phyloP scores from a whole-genome alignment of 2,797 vertebrate genomes.

The Coregonus suidteri region DNA sequence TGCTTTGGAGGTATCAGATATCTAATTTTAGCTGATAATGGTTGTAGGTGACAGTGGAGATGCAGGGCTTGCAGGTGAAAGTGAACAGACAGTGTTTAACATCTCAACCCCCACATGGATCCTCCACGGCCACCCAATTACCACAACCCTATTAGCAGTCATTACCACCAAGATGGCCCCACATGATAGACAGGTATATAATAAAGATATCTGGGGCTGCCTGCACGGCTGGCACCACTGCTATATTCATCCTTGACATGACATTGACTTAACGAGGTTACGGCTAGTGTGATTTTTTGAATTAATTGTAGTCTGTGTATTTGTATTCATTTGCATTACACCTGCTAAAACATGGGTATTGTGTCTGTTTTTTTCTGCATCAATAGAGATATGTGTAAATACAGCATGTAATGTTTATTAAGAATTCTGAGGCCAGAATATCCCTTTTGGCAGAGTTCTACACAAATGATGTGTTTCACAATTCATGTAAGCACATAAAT shows the following conservation, averaged over 20 bases:
- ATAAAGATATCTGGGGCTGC: slow-evolving; percentile 53
- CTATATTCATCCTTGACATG: slow-evolving; percentile 46
- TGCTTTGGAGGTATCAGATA: slow-evolving; percentile 71
- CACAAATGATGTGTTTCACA: slow-evolving; percentile 54
- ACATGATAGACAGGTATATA: slow-evolving; percentile 54
- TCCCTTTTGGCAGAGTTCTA: slow-evolving; percentile 51
- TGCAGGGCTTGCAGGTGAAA: slow-evolving; percentile 44
- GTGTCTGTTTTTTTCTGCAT: slow-evolving; percentile 17
- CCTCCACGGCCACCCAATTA: slow-evolving; percentile 54
- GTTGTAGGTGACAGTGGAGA: slow-evolving; percentile 41
- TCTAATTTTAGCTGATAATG: slow-evolving; percentile 69
- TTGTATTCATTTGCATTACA: slow-evolving; percentile 7
- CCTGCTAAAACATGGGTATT: neutral
- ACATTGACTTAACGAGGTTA: slow-evolving; percentile 24
- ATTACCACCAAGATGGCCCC: slow-evolving; percentile 49
- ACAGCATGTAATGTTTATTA: slow-evolving; percentile 54
- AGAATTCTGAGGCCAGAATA: slow-evolving; percentile 43
- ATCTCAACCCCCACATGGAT: slow-evolving; percentile 40
- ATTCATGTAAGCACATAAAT: slow-evolving; percentile 49
- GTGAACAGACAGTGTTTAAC: slow-evolving; percentile 57
- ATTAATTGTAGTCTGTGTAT: slow-evolving; percentile 11
- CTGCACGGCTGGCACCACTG: slow-evolving; percentile 10
- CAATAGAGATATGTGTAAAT: slow-evolving; percentile 27
- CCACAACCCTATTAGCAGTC: slow-evolving; percentile 56
- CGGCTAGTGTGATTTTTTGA: neutral